Evolutionary conservation across 2,888 invertebrate species (phyloP), one percentile per base, ranked within the genome.

Genomic region (Neoaliturus tenellus): DNA sequence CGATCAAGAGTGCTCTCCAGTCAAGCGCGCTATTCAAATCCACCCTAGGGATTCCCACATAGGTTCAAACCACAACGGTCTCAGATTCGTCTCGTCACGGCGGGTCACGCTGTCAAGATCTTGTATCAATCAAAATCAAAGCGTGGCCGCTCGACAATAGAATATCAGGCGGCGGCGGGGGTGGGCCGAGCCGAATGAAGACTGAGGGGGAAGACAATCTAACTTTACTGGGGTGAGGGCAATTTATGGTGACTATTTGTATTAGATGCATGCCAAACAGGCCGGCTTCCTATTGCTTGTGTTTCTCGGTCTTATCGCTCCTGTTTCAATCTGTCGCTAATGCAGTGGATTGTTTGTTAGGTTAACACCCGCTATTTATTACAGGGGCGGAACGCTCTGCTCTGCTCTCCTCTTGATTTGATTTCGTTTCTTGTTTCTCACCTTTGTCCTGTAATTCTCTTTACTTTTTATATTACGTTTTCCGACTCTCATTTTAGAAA

Each of bases 201-300:
- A 78, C 67, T 28, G 82, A 71, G 73, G 73, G 73, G 25, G 39
- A 58, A 82, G 73, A 82, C 82, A 82, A 82, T 82, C 82, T 82
- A 82, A 82, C 82, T 82, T 82, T n/a, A n/a, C 73, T 25, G 73
- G 71, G 71, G 82, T n/a, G 44, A 31, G 55, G 55, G 51, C 28
- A 73, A 82, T 82, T 82, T 82, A 82, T 82, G 58, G 73, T 35
- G 73, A 39, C 82, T 82, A 82, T 82, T 73, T 73, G 82, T 73
- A 71, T 82, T 82, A 82, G 82, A 82, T 82, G 82, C 82, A 82
- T 82, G 73, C 39, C 73, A 73, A 82, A 44, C 71, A 82, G 82
- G 55, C 35, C 8, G 23, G 31, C 48, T 71, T 71, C 71, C 71
- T 28, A 78, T 78, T 78, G 78, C 78, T 20, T n/a, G 39, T 8